phyloP scores from a whole-genome alignment of 1,140 invertebrate species.

The Drosophila setifemur region DNA sequence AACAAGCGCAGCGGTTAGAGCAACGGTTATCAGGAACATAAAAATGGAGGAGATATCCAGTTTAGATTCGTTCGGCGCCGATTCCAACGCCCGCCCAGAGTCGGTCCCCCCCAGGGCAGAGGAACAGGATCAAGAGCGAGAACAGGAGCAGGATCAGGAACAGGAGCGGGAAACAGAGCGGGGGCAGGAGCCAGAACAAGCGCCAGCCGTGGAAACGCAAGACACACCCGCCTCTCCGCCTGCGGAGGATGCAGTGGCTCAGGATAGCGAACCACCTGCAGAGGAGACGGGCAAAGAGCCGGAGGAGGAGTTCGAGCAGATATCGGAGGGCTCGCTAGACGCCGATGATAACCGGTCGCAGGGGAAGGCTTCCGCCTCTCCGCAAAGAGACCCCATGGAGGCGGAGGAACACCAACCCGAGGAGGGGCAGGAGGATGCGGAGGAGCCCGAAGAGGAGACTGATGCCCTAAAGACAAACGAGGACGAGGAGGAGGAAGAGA shows the following conservation, averaged over 20 bases:
- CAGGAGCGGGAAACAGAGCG: conserved; percentile 1
- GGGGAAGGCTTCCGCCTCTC: conserved; percentile 30
- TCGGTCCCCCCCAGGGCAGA: conserved; percentile 57
- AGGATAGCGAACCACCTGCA: not conserved
- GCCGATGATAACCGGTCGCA: conserved; percentile 65
- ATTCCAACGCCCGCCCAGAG: conserved; percentile 60
- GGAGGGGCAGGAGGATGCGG: conserved; percentile 37
- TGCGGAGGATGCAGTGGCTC: conserved; percentile 43
- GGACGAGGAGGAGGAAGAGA: conserved; percentile 45
- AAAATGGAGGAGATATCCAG: conserved; percentile 79
- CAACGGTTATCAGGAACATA: conserved; percentile 6
- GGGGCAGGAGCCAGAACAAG: not conserved
- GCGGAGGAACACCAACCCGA: not conserved
- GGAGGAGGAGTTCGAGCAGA: conserved; percentile 75
- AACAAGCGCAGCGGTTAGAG: conserved; percentile 19
- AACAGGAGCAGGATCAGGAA: too few relatives aligned
- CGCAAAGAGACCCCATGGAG: conserved; percentile 12
- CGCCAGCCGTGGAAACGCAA: conserved; percentile 13
- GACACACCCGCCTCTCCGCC: conserved; percentile 58
- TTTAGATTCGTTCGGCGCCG: conserved; percentile 72
- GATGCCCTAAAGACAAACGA: conserved; percentile 53
- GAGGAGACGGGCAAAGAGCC: conserved; percentile 1
- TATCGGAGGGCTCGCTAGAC: conserved; percentile 73
- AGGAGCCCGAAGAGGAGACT: conserved; percentile 49
- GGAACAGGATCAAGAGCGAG: conserved; percentile 39